phyloP scores from a whole-genome alignment of 2,113 vertebrate genomes.

The Atrichornis clamosus region DNA sequence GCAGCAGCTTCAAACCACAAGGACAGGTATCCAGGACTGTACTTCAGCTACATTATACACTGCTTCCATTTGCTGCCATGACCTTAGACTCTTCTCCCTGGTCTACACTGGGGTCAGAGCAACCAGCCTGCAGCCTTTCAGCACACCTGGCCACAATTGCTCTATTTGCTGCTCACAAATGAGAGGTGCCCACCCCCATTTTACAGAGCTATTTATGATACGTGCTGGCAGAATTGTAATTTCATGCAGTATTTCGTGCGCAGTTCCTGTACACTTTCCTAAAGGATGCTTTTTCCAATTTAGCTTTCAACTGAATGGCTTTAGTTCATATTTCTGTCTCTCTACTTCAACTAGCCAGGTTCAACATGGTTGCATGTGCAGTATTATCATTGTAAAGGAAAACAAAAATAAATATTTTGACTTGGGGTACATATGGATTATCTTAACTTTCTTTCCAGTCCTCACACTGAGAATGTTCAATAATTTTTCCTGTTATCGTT shows the following conservation, averaged over 20 bases:
- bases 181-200: background rate
- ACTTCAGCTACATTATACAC: background rate
- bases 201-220: background rate
- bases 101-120: background rate
- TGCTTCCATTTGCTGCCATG: background rate
- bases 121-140: background rate
- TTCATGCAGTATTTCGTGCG: background rate
- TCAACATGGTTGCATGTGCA: background rate
- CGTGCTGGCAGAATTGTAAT: background rate
- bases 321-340: background rate
- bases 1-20: background rate
- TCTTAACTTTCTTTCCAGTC: background rate
- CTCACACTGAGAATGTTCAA: background rate
- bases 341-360: background rate
- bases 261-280: background rate
- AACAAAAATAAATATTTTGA: constrained; percentile 2
- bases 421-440: background rate
- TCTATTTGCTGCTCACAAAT: background rate
- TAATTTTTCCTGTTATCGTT: background rate
- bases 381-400: background rate
- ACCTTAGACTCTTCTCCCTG: background rate
- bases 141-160: background rate
- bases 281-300: background rate
- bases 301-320: background rate
- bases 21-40: background rate